A percentile compares a stretch with the other conserved stretches of the same genome.
phyloP scores from a whole-genome alignment of 2,113 vertebrate species.

The Echinops telfairi region DNA sequence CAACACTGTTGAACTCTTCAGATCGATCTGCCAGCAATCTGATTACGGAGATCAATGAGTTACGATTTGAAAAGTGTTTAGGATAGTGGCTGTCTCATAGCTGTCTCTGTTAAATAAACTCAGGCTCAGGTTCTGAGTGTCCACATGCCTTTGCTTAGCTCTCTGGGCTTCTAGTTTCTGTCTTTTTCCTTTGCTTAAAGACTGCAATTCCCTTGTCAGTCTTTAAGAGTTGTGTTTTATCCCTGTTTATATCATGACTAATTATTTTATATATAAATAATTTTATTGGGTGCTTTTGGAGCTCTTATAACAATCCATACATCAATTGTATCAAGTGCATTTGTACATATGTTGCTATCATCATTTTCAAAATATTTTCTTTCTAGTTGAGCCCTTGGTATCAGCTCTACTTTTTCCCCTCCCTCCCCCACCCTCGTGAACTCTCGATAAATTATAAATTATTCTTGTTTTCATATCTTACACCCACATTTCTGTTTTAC shows the following conservation, averaged over 20 bases:
- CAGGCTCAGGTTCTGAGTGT: neutral
- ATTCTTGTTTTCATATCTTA: no score
- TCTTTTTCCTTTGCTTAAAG: slow-evolving; percentile 21
- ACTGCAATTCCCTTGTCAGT: neutral
- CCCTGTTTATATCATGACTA: neutral
- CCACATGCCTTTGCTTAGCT: neutral
- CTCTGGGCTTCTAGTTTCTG: neutral
- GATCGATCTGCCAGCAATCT: neutral
- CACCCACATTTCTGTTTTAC: no score
- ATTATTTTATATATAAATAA: no score
- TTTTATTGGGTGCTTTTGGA: no score
- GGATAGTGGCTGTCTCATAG: neutral
- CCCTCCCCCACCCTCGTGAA: no score
- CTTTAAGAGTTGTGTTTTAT: slow-evolving; percentile 11
- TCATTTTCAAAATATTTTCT: no score
- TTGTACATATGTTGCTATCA: no score
- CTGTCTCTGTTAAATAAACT: slow-evolving; percentile 6
- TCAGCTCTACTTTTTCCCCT: no score
- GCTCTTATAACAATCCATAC: no score
- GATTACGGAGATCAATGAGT: neutral
- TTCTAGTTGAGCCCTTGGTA: no score
- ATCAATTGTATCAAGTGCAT: no score
- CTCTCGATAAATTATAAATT: no score
- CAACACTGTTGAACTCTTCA: neutral
- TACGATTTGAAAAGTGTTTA: neutral